These are phyloP conservation scores for Drosophila bocki DNA, from an alignment of 1,140 invertebrate species.

Conservation along the genomic window DNA sequence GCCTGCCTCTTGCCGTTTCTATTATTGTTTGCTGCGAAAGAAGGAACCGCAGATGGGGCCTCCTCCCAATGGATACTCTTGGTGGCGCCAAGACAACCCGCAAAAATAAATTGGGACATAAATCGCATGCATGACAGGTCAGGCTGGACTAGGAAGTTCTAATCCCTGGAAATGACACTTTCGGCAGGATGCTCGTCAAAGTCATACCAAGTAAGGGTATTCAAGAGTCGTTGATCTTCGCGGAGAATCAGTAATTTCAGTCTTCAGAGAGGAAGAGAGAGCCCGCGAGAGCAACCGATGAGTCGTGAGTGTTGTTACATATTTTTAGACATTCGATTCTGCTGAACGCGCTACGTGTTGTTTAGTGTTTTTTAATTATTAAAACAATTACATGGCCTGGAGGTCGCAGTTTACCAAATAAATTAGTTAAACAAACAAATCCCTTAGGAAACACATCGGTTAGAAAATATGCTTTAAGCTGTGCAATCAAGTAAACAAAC, in stretches of 20 bases:
- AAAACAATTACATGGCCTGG: conserved; percentile 52
- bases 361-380: conserved; percentile 61
- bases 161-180: not conserved
- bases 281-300: conserved; percentile 26
- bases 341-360: conserved; percentile 42
- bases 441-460: conserved; percentile 5
- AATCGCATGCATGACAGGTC: not conserved
- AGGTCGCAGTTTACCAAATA: conserved; percentile 34
- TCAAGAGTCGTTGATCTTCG: conserved; percentile 8
- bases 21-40: conserved; percentile 75
- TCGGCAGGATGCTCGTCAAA: too few relatives aligned
- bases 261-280: conserved; percentile 25
- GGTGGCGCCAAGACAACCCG: not conserved
- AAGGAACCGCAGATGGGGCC: conserved; percentile 45
- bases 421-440: conserved; percentile 42
- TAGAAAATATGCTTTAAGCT: conserved; percentile 16
- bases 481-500: conserved; percentile 65
- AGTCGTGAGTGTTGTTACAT: conserved; percentile 51
- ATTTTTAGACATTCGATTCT: conserved; percentile 45
- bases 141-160: too few relatives aligned
- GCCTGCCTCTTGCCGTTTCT: conserved; percentile 57
- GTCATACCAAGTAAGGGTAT: conserved; percentile 30
- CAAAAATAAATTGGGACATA: not conserved
- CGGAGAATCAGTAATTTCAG: not conserved
- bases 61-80: conserved; percentile 1